These are phyloP conservation scores for Hiodon tergisus DNA, from an alignment of 2,113 vertebrate genomes.

Conservation along the genomic window DNA sequence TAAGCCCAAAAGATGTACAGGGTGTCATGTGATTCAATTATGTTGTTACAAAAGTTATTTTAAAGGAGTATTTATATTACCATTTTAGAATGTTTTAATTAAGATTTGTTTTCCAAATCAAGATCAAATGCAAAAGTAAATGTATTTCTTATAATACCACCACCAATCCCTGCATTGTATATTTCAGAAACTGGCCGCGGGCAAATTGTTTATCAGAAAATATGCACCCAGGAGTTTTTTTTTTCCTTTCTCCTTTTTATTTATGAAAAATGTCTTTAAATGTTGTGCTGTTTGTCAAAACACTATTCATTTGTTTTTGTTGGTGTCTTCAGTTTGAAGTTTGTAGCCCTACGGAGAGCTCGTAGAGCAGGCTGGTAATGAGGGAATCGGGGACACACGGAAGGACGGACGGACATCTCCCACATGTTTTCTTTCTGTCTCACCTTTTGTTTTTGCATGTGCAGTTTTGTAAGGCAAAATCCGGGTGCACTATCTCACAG, in stretches of 20 bases:
- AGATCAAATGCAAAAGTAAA: not conserved
- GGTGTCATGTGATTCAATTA: not conserved
- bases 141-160: not conserved
- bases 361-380: not conserved
- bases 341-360: not conserved
- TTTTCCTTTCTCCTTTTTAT: not conserved
- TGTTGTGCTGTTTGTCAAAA: conserved; percentile 1
- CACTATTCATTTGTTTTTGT: conserved; percentile 6
- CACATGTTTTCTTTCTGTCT: conserved; percentile 53
- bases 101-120: not conserved
- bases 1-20: not conserved
- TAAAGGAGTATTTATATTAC: not conserved
- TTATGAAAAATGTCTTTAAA: conserved; percentile 1
- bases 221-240: not conserved
- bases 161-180: not conserved
- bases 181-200: no score
- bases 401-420: conserved; percentile 26
- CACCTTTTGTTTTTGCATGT: conserved; percentile 80
- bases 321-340: conserved; percentile 4
- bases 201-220: no score
- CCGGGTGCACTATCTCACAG: conserved; percentile 87
- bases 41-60: not conserved
- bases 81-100: no score
- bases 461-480: conserved; percentile 96
- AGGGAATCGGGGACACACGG: conserved; percentile 31